A percentile compares a stretch with the other conserved stretches of the same genome.
Conservation (phyloP, 2,113 vertebrate genomes). For the Dromiciops gliroides region DNA sequence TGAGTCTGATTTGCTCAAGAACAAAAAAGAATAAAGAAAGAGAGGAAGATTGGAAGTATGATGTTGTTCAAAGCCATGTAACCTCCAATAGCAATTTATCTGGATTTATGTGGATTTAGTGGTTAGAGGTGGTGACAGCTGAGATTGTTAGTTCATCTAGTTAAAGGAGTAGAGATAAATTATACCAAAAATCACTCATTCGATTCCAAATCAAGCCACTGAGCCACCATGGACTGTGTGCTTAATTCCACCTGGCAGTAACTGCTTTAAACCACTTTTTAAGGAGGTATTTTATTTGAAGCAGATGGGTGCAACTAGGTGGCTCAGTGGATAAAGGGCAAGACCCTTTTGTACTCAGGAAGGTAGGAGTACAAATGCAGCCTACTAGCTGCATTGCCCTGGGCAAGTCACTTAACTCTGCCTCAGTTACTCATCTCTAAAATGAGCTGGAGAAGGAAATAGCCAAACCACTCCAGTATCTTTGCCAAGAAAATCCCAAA, state of each 20-base stretch:
- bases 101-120: not conserved
- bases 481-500: not conserved
- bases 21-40: not conserved
- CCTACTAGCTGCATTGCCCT: not conserved
- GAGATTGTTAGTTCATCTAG: not conserved
- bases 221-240: not conserved
- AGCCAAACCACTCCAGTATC: not conserved
- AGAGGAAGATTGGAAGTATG: not conserved
- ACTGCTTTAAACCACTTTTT: not conserved
- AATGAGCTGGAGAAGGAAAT: not conserved
- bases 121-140: not conserved
- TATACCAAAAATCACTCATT: not conserved
- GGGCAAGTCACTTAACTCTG: not conserved
- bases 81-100: not conserved
- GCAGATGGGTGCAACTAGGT: not conserved
- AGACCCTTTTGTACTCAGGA: not conserved
- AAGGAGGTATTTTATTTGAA: fast-evolving
- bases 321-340: not conserved
- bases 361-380: not conserved
- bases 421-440: not conserved
- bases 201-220: not conserved
- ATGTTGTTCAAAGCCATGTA: not conserved
- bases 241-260: not conserved
- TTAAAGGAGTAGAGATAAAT: not conserved
- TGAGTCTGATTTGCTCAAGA: not conserved